These are phyloP conservation scores for Acrocyrtus sp. DNA, from an alignment of 2,888 invertebrate species.

Conservation along the genomic window DNA sequence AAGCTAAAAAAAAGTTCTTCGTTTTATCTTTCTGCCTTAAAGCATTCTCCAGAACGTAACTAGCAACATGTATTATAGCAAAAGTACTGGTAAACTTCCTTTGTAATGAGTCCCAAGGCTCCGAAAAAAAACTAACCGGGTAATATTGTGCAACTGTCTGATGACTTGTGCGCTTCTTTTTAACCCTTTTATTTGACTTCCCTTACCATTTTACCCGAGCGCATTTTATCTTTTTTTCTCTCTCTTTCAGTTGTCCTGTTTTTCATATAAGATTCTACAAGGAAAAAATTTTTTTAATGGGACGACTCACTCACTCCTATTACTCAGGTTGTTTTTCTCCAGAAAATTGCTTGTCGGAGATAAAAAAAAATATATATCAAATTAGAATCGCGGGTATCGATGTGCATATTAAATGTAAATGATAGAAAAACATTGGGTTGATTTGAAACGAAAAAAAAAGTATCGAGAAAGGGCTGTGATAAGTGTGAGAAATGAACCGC, in stretches of 20 bases:
- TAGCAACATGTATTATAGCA: neutral
- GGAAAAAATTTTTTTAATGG: neutral
- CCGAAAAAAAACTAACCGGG: constrained; percentile 22
- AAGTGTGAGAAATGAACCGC: neutral
- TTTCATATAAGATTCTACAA: neutral
- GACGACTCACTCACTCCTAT: neutral
- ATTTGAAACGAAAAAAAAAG: neutral
- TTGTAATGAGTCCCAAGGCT: constrained; percentile 49
- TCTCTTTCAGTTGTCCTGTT: constrained; percentile 8
- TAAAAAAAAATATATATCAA: constrained; percentile 28
- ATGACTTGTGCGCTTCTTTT: constrained; percentile 29
- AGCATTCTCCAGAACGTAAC: constrained; percentile 6
- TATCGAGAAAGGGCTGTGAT: neutral
- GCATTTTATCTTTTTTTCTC: constrained; percentile 2
- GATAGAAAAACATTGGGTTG: neutral
- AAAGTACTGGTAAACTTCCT: constrained; percentile 28
- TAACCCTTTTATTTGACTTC: constrained; percentile 18
- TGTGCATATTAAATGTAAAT: constrained; percentile 11
- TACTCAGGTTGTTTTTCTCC: neutral
- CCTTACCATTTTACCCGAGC: neutral
- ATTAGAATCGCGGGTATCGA: constrained; percentile 20
- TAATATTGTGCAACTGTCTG: constrained; percentile 35
- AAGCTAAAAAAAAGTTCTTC: neutral
- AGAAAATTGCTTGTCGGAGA: neutral
- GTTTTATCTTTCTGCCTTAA: constrained; percentile 16